Evolutionary conservation across 2,113 vertebrate genomes (phyloP), one percentile per base, ranked within the genome.

Genomic region (Hypanus sabinus): DNA sequence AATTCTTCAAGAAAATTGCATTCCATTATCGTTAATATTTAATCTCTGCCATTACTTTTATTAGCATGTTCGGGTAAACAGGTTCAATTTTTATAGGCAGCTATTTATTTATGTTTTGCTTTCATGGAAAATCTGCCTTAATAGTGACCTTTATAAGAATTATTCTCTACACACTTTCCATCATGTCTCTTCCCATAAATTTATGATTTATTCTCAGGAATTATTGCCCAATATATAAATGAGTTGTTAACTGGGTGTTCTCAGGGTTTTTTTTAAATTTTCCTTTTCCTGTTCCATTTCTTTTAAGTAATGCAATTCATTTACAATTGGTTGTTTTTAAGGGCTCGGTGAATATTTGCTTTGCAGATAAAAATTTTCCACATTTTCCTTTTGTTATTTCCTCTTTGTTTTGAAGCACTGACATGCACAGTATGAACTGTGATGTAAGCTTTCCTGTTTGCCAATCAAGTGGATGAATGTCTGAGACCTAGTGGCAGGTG

Each of bases 371-470:
- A 96, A 94, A 95, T 96, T 97, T 97, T 96, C 96, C 96, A 96
- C 96, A 95, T 96, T 97, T 96, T 96, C 95, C 95, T 96, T 96
- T 96, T 97, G 96, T 96, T 96, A 96, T 97, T 97, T 97, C 96
- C 97, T 95, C 81, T 97, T 97, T 94, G 94, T 95, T 97, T 46
- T 94, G 95, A 95, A 94, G 60, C 94, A 93, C 94, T 96, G 96
- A 96, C 96, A 96, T 96, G 96, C 96, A 95, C 95, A 94, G 94
- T 94, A 95, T 94, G 94, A 95, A 95, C 96, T 96, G 95, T 96
- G 96, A 96, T 96, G 95, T 96, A 96, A 94, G 95, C 94, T 96
- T 97, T 97, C 97, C 97, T 97, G 97, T 97, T 97, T 96, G 91
- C 91, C 91, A 73, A 93, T 93, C 91, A 93, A 93, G 30, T 90